phyloP scores from a whole-genome alignment of 2,113 vertebrate genomes.

The Callipepla squamata region DNA sequence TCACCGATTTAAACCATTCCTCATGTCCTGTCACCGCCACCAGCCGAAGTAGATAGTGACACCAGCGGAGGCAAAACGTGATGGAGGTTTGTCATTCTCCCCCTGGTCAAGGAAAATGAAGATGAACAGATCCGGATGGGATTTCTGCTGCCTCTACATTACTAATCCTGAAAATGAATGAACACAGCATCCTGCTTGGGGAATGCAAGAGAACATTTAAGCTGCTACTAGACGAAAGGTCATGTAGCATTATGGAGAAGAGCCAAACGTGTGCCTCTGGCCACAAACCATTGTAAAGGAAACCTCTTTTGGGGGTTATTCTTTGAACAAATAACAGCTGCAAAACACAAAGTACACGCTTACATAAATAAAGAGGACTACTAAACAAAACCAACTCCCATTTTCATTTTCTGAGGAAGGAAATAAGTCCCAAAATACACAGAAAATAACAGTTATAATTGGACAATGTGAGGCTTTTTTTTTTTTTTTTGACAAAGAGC shows the following conservation, averaged over 20 bases:
- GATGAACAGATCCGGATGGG: not conserved
- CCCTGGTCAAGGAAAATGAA: not conserved
- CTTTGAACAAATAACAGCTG: not conserved
- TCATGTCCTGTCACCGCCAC: not conserved
- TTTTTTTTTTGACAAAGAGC: not conserved
- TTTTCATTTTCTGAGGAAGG: not conserved
- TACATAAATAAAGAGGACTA: not conserved
- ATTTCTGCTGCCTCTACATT: constrained; percentile 8
- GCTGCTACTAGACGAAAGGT: constrained; percentile 2
- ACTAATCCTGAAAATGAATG: not conserved
- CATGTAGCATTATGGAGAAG: not conserved
- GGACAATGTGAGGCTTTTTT: not conserved
- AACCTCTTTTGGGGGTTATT: not conserved
- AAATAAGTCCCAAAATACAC: not conserved
- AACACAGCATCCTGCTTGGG: not conserved
- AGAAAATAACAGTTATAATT: not conserved
- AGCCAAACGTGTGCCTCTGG: not conserved
- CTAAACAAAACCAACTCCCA: not conserved
- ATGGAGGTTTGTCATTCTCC: not conserved
- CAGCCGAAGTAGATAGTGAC: not conserved
- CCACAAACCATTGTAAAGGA: not conserved
- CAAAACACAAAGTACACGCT: not conserved
- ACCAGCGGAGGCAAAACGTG: not conserved
- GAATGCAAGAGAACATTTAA: not conserved
- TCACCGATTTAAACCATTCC: not conserved